Base-by-base conservation (phyloP, 2,113 vertebrate species). In the Hepsetus odoe region DNA sequence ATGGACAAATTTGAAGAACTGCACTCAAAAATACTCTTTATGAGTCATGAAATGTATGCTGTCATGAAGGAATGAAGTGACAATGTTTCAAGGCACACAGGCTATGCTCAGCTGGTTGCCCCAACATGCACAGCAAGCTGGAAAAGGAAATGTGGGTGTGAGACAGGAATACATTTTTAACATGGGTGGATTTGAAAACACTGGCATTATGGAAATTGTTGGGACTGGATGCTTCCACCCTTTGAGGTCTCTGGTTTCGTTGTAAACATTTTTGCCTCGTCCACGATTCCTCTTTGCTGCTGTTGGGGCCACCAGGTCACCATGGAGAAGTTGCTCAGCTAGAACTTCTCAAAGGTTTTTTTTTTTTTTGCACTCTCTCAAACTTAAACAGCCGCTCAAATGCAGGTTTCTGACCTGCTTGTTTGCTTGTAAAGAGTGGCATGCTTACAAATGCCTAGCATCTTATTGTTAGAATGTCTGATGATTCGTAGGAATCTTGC, bases 91-190 rank as follows among this genome's bases (percentile, higher is more conserved):
- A 83, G 66, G 81, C 46, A 82, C 69, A 24, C 49, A 67, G 67
- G 42, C 40, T 59, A 66, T 55, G 56, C 30, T 33, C 68, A 65
- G n/a, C 76, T 35, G 13, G 49, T 42, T 40, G 32, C 28, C 14
- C 33, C 51, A 20, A 56, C 70, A 67, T 38, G 46, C 49, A 69
- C 9, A 66, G 66, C 68, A 51, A 76, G 73, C 55, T 9, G 56
- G 58, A 56, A 82, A 71, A 76, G 68, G 61, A 79, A 66, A 69
- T 72, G 77, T 68, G 73, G 62, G 73, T 56, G 65, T 24, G 51
- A 64, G 49, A 80, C 78, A 64, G 69, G 74, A 80, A 83, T 74
- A 66, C 46, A 68, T 53, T 72, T 71, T 35, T 8, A 62, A 68
- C 33, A 42, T 59, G 78, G 78, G 71, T 59, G 71, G 78, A 67